Evolutionary conservation across 2,888 invertebrate genomes (phyloP), one percentile per base, ranked within the genome.

Genomic region (Limnephilus marmoratus): DNA sequence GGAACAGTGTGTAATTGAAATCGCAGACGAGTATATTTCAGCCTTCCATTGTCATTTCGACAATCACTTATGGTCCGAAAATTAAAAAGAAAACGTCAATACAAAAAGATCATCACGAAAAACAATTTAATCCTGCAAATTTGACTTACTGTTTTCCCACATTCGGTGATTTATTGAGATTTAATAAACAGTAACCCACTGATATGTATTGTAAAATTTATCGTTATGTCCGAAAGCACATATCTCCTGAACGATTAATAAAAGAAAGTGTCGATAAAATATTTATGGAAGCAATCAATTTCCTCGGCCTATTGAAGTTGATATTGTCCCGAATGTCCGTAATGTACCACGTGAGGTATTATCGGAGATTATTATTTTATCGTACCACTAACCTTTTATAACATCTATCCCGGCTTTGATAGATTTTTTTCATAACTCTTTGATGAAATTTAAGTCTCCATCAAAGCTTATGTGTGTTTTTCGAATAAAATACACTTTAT

Each of bases 171-270:
- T 68, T 68, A 68, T 24, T 68, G 53, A 24, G 18, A 68, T 68
- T 68, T 68, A 68, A 68, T 68, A 68, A 0, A 68, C 24, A 24
- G 18, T 24, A 68, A 24, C 53, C 7, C 24, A 68, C 53, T 24
- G 68, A 24, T 7, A 29, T 18, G n/a, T 88, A 45, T 18, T 83
- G 34, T 34, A 34, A 34, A 83, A 85, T 41, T 41, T 41, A 85
- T n/a, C 41, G 41, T 11, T 41, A 5, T n/a, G n/a, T 41, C 41
- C 41, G 37, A 45, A 85, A 12, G 2, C 45, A 85, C 85, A 41
- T 68, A 24, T 68, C 34, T 88, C 34, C 18, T 92, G 31, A 81
- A 29, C 94, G 94, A 93, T 92, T 88, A 68, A 53, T 49, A 88
- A 88, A 88, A 88, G 31, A 49, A 53, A 31, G 41, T 45, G 41